Evolutionary conservation across 2,797 vertebrate species (phyloP).

Genomic region (Gymnoscopelus braueri): DNA sequence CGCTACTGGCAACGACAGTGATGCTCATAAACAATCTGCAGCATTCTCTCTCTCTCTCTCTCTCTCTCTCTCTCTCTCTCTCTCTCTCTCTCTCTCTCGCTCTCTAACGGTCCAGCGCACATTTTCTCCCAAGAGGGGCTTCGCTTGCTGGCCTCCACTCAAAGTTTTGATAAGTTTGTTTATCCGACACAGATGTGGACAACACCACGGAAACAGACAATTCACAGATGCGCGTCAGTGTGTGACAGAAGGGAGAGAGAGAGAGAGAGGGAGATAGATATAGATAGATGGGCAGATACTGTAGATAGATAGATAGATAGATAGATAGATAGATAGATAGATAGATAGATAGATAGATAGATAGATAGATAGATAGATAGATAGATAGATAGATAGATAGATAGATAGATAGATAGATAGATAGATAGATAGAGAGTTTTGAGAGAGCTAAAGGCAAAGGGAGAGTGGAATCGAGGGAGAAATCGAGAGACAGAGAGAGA

Average conservation of each 20-base stretch:
- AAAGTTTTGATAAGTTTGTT: slow-evolving; percentile 32
- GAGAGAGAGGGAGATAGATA: no score
- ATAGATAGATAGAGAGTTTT: no score
- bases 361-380: no score
- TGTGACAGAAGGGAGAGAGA: neutral
- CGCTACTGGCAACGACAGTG: slow-evolving; percentile 33
- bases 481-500: neutral
- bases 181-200: slow-evolving; percentile 37
- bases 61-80: slow-evolving; percentile 8
- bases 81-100: slow-evolving; percentile 11
- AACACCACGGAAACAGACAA: neutral
- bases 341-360: no score
- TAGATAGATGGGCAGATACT: no score
- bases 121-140: slow-evolving; percentile 28
- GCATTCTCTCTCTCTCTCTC: slow-evolving; percentile 20
- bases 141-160: slow-evolving; percentile 3
- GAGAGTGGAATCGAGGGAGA: neutral
- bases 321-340: no score
- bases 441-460: no score
- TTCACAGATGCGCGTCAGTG: slow-evolving; percentile 16
- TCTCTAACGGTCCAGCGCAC: neutral
- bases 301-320: neutral
- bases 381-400: no score
- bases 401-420: no score
- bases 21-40: slow-evolving; percentile 47